These are phyloP conservation scores for Halictus quadricinctus DNA, from an alignment of 2,888 invertebrate genomes.

Conservation along the genomic window DNA sequence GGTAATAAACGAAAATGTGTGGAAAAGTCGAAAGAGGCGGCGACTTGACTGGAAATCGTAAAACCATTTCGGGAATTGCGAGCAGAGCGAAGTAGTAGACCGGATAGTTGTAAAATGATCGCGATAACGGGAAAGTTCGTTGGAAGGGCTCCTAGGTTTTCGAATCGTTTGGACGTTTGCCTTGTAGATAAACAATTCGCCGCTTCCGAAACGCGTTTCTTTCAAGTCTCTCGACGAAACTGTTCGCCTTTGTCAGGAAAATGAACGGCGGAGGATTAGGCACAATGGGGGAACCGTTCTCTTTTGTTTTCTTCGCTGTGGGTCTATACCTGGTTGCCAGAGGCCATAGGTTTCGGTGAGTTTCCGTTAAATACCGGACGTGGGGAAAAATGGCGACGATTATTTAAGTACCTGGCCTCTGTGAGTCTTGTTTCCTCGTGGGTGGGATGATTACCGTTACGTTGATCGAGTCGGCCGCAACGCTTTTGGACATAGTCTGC, in stretches of 20 bases:
- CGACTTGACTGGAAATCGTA: not conserved
- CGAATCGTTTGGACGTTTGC: constrained; percentile 1
- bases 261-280: constrained; percentile 27
- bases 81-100: not conserved
- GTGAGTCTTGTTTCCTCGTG: constrained; percentile 19
- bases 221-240: not conserved
- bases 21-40: not conserved
- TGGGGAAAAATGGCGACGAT: constrained; percentile 13
- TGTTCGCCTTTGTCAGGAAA: constrained; percentile 28
- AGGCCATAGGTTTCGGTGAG: not conserved
- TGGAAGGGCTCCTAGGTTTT: not conserved
- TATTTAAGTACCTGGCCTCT: constrained; percentile 30
- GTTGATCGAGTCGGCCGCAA: not conserved
- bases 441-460: constrained; percentile 49
- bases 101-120: not conserved
- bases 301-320: constrained; percentile 24
- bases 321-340: not conserved
- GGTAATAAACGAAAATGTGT: too few relatives aligned
- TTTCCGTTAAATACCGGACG: constrained; percentile 25
- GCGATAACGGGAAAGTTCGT: not conserved
- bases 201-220: constrained; percentile 1
- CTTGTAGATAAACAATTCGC: not conserved
- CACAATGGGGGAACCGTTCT: not conserved
- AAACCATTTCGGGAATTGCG: not conserved
- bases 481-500: not conserved